Percentiles rank a stretch among this genome's conserved stretches.
Conservation (phyloP, 2,888 invertebrate species). For the Syrphus vitripennis region DNA sequence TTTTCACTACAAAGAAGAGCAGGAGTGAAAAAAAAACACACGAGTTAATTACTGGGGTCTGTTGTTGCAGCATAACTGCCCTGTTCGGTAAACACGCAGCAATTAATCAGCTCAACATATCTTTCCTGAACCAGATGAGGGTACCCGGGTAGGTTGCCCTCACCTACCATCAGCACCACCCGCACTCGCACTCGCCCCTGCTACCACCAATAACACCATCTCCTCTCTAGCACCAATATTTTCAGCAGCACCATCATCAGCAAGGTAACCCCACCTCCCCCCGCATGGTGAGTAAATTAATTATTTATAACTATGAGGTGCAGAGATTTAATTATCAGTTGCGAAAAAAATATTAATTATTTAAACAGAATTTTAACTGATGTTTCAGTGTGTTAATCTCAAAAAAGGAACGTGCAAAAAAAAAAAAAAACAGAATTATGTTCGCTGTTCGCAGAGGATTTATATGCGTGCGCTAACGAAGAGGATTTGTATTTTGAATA, state of each 20-base stretch:
- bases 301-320: slow-evolving; percentile 66
- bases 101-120: slow-evolving; percentile 65
- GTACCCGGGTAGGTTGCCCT: not conserved
- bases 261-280: not conserved
- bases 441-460: slow-evolving; percentile 24
- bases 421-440: too few relatives aligned
- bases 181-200: not conserved
- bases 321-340: slow-evolving; percentile 65
- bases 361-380: slow-evolving; percentile 44
- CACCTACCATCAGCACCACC: not conserved
- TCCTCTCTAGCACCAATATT: not conserved
- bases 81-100: slow-evolving; percentile 45
- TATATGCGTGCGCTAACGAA: slow-evolving; percentile 31
- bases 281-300: slow-evolving; percentile 55
- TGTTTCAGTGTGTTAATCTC: slow-evolving; percentile 34
- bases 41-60: slow-evolving; percentile 57
- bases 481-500: not conserved
- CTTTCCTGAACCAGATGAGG: slow-evolving; percentile 26
- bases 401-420: not conserved
- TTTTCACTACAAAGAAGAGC: not conserved
- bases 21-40: slow-evolving; percentile 13
- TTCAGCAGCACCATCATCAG: not conserved
- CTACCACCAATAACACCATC: not conserved
- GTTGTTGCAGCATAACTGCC: slow-evolving; percentile 19
- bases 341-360: slow-evolving; percentile 62